Evolutionary conservation across 2,888 invertebrate species (phyloP).

Genomic region (Altica lythri): DNA sequence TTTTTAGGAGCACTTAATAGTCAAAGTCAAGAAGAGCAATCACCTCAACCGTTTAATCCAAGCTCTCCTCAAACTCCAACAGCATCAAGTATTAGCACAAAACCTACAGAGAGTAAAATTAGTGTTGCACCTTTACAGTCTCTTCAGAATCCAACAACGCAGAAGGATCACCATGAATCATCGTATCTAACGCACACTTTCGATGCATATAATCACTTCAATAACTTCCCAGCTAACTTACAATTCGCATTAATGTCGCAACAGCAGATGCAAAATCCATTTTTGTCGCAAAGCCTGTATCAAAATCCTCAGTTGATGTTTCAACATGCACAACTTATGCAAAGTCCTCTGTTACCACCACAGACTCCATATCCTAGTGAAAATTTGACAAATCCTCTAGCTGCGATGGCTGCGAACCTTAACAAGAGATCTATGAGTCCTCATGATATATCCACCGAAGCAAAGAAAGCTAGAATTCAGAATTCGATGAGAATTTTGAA

Average conservation of each 20-base stretch:
- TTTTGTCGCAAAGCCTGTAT: constrained; percentile 53
- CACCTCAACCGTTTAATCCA: constrained; percentile 34
- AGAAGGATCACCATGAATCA: constrained; percentile 34
- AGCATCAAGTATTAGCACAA: constrained; percentile 45
- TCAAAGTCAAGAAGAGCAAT: constrained; percentile 52
- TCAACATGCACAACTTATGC: constrained; percentile 54
- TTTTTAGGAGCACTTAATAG: constrained; percentile 64
- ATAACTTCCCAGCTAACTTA: constrained; percentile 55
- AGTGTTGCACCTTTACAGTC: constrained; percentile 55
- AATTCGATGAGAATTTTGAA: constrained; percentile 78
- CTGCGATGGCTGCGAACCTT: constrained; percentile 61
- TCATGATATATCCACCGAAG: constrained; percentile 61
- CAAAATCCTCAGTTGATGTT: constrained; percentile 56
- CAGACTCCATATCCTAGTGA: constrained; percentile 50
- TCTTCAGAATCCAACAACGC: constrained; percentile 49
- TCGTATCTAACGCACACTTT: constrained; percentile 53
- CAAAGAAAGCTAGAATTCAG: constrained; percentile 67
- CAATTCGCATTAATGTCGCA: constrained; percentile 56
- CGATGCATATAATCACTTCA: constrained; percentile 55
- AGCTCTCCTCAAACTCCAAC: constrained; percentile 42
- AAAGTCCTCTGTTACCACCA: constrained; percentile 50
- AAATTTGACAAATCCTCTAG: constrained; percentile 57
- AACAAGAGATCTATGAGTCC: constrained; percentile 60
- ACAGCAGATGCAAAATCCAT: constrained; percentile 48
- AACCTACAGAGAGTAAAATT: constrained; percentile 49